Evolutionary conservation across 2,888 invertebrate species (phyloP), one percentile per base, ranked within the genome.

Genomic region (Argynnis bischoffii): DNA sequence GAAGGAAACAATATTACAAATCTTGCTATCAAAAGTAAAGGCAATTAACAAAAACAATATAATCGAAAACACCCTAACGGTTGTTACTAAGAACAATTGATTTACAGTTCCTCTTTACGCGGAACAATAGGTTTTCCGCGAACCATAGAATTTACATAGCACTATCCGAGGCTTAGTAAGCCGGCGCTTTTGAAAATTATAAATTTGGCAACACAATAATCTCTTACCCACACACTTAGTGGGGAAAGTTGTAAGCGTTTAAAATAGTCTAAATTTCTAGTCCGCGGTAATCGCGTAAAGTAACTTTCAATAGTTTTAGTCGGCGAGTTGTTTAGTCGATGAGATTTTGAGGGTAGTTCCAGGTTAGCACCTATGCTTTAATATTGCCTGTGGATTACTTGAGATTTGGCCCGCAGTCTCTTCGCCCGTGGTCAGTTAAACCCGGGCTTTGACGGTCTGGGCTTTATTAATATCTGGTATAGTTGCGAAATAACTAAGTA

Each of bases 361-460:
- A 85, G 85, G 88, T 91, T 92, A 93, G 88, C 83, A 84, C 85
- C 85, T 86, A 84, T 84, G 89, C 89, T 87, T 89, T 90, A 90
- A 89, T 88, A 85, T 87, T 84, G 81, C 82, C 84, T 88, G 79
- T 86, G 92, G 93, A 93, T 93, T 91, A 93, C 78, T 82, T 80
- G 81, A 83, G 90, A 88, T 88, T 91, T 89, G 81, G 79, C 74
- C 81, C 81, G 64, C 50, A 60, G 67, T n/a, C 48, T 65, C 48
- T 57, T 48, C 54, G 65, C 86, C 85, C 85, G 82, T 84, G 92
- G 90, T 89, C 91, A 89, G 80, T 86, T 86, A 84, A 89, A 86
- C 89, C 84, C 77, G 73, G 75, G 81, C 86, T 87, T 86, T 84
- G 35, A 41, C 35, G 82, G 81, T 81, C 80, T 77, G 75, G 76